Evolutionary conservation across 2,113 vertebrate genomes (phyloP).

Genomic region (Alouatta palliata): DNA sequence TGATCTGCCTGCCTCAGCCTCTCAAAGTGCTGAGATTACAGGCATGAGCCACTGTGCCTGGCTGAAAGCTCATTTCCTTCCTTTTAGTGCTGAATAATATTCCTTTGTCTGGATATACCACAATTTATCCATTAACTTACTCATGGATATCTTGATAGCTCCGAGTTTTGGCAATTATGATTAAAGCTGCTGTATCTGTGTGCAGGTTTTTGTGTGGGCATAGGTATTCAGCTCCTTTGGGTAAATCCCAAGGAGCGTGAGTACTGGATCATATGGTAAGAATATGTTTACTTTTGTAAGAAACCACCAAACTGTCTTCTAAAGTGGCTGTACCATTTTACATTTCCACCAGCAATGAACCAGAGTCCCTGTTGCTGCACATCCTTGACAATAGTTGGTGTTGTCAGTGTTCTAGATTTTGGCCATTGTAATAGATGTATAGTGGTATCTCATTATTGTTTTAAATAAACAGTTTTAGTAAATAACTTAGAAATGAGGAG

Average conservation of each 20-base stretch:
- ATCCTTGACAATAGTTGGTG: neutral
- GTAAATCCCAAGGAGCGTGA: neutral
- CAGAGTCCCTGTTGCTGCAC: neutral
- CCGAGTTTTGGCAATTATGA: neutral
- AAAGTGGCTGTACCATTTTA: neutral
- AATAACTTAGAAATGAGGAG: conserved; percentile 14
- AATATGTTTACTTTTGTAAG: neutral
- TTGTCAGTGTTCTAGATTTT: neutral
- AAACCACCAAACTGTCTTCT: neutral
- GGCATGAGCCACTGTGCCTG: neutral
- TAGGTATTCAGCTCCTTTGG: neutral
- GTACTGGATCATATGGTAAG: neutral
- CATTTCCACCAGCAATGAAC: neutral
- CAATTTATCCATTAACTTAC: neutral
- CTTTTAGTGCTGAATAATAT: neutral
- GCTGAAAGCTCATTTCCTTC: neutral
- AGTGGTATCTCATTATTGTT: neutral
- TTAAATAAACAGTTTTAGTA: neutral
- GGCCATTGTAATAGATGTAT: neutral
- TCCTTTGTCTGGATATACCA: neutral
- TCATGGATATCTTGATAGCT: neutral
- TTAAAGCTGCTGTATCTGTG: neutral
- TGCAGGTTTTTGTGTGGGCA: neutral
- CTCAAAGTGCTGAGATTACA: neutral
- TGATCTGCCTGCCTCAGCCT: neutral